Percentiles rank a stretch among this genome's conserved stretches.
phyloP scores from a whole-genome alignment of 2,797 vertebrate species.

The Crenichthys baileyi region DNA sequence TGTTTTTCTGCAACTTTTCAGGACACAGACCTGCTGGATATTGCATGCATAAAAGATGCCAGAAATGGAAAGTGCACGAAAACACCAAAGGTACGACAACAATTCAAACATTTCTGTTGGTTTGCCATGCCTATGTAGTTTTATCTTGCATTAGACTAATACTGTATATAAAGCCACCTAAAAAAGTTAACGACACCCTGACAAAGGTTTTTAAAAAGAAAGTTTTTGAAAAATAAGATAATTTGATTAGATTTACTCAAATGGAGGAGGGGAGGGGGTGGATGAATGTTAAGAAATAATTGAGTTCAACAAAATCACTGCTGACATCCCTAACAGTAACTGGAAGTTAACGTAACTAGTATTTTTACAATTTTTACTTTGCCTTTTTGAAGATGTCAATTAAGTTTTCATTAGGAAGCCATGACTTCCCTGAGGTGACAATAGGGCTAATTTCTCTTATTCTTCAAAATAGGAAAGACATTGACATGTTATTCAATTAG shows the following conservation, averaged over 20 bases:
- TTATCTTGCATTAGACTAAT: background rate
- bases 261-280: no score
- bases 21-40: slow-evolving; percentile 84
- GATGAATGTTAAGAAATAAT: background rate
- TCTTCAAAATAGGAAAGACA: background rate
- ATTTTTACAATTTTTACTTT: background rate
- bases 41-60: slow-evolving; percentile 82
- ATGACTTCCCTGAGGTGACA: background rate
- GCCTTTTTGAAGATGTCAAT: background rate
- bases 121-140: background rate
- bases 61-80: slow-evolving; percentile 82
- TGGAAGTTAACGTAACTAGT: background rate
- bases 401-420: background rate
- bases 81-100: slow-evolving; percentile 79
- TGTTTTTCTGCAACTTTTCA: slow-evolving; percentile 59
- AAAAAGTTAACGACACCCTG: background rate
- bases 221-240: background rate
- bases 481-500: background rate
- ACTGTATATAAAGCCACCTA: background rate
- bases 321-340: background rate
- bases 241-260: background rate
- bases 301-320: background rate
- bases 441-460: background rate
- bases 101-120: background rate
- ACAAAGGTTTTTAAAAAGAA: no score